Evolutionary conservation across 2,113 vertebrate genomes (phyloP), one percentile per base, ranked within the genome.

Genomic region (Megaceryle torquata): DNA sequence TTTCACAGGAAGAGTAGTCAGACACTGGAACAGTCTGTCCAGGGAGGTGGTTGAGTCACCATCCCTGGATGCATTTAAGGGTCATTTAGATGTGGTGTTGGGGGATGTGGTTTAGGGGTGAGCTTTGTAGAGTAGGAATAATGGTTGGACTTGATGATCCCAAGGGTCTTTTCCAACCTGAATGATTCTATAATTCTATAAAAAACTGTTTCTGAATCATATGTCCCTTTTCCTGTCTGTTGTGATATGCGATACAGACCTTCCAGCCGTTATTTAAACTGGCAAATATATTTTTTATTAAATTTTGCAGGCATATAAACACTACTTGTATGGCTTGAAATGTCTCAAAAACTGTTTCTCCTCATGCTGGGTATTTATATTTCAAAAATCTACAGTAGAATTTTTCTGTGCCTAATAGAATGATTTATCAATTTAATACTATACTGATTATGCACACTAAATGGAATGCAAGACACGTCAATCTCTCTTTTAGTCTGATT

Each of bases 401-500:
- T 77, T 90, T 93, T 95, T 90, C 53, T 65, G 7, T 79, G 44
- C 11, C 35, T 59, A 86, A 85, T 50, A 86, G 43, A 91, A 85
- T 67, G 39, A 74, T 82, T 86, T 95, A 93, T 82, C 82, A 88
- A 21, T 81, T 95, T 83, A 85, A 67, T 87, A 57, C 41, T 74
- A n/a, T 77, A 41, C 83, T 94, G 79, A 96, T 94, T 95, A 92
- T 90, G 72, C 81, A 87, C 21, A 69, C 8, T 44, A 82, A 95
- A 83, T 93, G 77, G 51, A 94, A 93, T 89, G 43, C 65, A 35
- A 95, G 84, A 77, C 86, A 97, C 50, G 39, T 96, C 92, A 96
- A 90, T 93, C 94, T 95, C 91, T 94, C 70, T 79, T 92, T 96
- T 74, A 95, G 77, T 91, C 95, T 95, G 92, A 96, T 95, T 97